Percentiles rank a stretch among this genome's conserved stretches.
Conservation (phyloP, 1,140 invertebrate genomes). For the Ceratina calcarata region DNA sequence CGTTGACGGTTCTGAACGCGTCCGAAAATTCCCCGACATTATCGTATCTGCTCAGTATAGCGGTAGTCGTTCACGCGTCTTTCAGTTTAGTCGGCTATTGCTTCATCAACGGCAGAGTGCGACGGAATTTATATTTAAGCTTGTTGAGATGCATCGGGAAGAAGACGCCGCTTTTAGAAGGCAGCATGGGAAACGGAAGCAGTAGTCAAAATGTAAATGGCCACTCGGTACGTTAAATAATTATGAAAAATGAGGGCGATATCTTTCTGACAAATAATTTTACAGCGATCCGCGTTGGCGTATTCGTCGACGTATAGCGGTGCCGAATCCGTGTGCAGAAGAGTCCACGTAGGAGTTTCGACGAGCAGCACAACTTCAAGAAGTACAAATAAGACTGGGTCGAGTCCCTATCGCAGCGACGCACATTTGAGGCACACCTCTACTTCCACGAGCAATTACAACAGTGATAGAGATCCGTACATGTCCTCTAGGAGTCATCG, state of each 20-base stretch:
- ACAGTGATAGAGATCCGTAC: conserved; percentile 84
- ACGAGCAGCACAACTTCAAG: conserved; percentile 96
- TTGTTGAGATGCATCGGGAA: conserved; percentile 89
- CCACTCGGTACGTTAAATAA: conserved; percentile 75
- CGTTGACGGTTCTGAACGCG: conserved; percentile 89
- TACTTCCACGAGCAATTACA: conserved; percentile 92
- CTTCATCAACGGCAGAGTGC: conserved; percentile 89
- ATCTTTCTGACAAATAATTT: conserved; percentile 30
- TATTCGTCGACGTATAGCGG: conserved; percentile 83
- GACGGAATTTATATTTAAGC: conserved; percentile 85
- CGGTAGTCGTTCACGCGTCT: conserved; percentile 86
- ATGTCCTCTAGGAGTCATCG: conserved; percentile 72
- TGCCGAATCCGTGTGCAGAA: conserved; percentile 81
- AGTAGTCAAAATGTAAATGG: conserved; percentile 88
- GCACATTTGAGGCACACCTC: conserved; percentile 89
- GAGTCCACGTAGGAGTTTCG: conserved; percentile 95
- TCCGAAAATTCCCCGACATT: conserved; percentile 88
- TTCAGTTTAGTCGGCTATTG: conserved; percentile 92
- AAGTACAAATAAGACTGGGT: conserved; percentile 96
- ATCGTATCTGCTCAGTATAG: conserved; percentile 86
- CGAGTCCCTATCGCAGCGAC: conserved; percentile 93
- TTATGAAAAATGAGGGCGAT: neutral
- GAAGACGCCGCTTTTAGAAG: conserved; percentile 90
- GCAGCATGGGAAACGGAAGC: conserved; percentile 84
- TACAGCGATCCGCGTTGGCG: conserved; percentile 89